These are phyloP conservation scores for Monochamus saltuarius DNA, from an alignment of 1,140 invertebrate genomes.

Conservation along the genomic window DNA sequence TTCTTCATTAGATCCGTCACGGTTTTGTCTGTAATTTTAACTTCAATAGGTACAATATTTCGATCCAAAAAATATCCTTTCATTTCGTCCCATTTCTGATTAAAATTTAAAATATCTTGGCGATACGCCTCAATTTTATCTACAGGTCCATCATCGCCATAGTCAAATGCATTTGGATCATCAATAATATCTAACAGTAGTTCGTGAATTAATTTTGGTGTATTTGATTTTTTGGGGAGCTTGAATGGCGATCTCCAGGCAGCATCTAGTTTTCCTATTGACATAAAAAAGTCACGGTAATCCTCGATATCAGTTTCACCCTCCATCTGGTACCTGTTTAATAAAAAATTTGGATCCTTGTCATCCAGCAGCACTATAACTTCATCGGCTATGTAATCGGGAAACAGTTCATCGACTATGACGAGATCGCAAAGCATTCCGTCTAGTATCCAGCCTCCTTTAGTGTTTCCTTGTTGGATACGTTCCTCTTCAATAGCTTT, in stretches of 20 bases:
- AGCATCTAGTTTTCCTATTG: slow-evolving; percentile 30
- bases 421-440: slow-evolving; percentile 56
- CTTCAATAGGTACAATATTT: slow-evolving; percentile 33
- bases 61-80: slow-evolving; percentile 51
- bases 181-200: slow-evolving; percentile 32
- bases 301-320: slow-evolving; percentile 30
- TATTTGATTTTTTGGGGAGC: slow-evolving; percentile 19
- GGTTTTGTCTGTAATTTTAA: slow-evolving; percentile 36
- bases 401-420: slow-evolving; percentile 51
- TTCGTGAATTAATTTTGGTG: slow-evolving; percentile 21
- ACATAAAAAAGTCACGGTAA: slow-evolving; percentile 39
- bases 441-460: slow-evolving; percentile 60
- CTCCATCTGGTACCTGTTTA: slow-evolving; percentile 33
- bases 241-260: slow-evolving; percentile 34
- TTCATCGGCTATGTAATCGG: slow-evolving; percentile 56
- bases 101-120: slow-evolving; percentile 50
- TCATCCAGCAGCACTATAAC: slow-evolving; percentile 56
- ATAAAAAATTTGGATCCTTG: slow-evolving; percentile 49
- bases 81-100: slow-evolving; percentile 50
- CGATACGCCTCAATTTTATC: slow-evolving; percentile 33
- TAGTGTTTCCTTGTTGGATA: slow-evolving; percentile 34
- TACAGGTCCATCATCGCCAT: slow-evolving; percentile 7
- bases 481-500: slow-evolving; percentile 47
- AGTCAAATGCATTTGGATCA: slow-evolving; percentile 13
- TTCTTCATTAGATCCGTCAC: slow-evolving; percentile 40